These are phyloP conservation scores for Pseudococcus jackbeardsleyi DNA, from an alignment of 2,888 invertebrate species.

Conservation along the genomic window DNA sequence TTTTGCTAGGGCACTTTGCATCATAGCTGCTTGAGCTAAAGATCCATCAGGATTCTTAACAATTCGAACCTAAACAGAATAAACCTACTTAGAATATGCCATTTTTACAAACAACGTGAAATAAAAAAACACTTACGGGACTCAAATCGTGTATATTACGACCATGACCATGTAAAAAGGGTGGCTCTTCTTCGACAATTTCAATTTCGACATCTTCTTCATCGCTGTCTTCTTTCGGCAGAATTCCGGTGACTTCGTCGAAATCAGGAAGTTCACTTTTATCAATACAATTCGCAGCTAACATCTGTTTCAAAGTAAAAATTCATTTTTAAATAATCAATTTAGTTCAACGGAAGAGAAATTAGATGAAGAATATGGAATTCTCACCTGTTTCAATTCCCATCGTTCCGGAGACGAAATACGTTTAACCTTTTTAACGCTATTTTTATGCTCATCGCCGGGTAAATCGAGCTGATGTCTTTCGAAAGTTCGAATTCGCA, in stretches of 20 bases:
- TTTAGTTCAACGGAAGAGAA: not conserved
- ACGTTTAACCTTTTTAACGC: constrained; percentile 85
- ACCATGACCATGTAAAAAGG: constrained; percentile 95
- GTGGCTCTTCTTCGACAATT: constrained; percentile 97
- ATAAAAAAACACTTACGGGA: constrained; percentile 77
- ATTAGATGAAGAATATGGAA: not conserved
- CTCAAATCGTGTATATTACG: constrained; percentile 91
- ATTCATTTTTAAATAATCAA: not conserved
- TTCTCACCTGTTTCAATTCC: constrained; percentile 90
- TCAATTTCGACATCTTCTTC: constrained; percentile 99
- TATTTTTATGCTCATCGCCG: constrained; percentile 72
- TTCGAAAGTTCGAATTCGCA: not conserved
- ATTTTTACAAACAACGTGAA: not conserved
- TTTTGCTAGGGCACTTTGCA: constrained; percentile 98
- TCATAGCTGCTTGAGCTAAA: constrained; percentile 98
- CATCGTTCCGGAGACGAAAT: constrained; percentile 97
- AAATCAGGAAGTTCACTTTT: constrained; percentile 96
- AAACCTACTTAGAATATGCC: not conserved
- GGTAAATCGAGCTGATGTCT: not conserved
- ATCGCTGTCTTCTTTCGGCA: constrained; percentile 92
- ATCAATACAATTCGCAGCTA: constrained; percentile 91
- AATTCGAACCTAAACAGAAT: constrained; percentile 74
- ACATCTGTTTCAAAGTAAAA: constrained; percentile 75
- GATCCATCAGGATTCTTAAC: constrained; percentile 99
- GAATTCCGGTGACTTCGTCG: constrained; percentile 93